A percentile compares a stretch with the other conserved stretches of the same genome.
Evolutionary conservation across 2,888 invertebrate genomes (phyloP).

Genomic region (Sialis lutaria): DNA sequence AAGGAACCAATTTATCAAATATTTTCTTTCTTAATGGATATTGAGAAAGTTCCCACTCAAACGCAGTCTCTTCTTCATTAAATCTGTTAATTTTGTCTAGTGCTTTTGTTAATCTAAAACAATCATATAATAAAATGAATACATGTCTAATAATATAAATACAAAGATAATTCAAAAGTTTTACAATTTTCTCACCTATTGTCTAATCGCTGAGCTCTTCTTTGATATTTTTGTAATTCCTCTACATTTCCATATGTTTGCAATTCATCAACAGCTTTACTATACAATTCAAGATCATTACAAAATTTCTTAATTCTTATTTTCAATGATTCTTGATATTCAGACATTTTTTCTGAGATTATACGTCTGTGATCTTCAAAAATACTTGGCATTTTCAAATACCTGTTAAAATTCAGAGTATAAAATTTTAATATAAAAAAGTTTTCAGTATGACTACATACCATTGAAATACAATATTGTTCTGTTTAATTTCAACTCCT

Average conservation of each 20-base stretch:
- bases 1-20: conserved; percentile 68
- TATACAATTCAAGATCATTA: conserved; percentile 65
- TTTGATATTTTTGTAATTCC: conserved; percentile 65
- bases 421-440: not conserved
- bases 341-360: conserved; percentile 62
- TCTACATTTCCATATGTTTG: conserved; percentile 76
- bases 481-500: conserved; percentile 74
- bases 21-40: conserved; percentile 70
- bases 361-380: conserved; percentile 70
- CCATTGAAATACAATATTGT: conserved; percentile 79
- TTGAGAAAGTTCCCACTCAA: conserved; percentile 73
- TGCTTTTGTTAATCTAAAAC: conserved; percentile 43
- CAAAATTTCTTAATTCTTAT: conserved; percentile 64
- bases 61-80: conserved; percentile 80
- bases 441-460: conserved; percentile 12
- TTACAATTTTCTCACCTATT: conserved; percentile 26
- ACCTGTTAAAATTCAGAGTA: conserved; percentile 26
- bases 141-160: not conserved
- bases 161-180: not conserved
- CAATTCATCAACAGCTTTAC: conserved; percentile 66
- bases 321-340: conserved; percentile 70
- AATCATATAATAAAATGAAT: not conserved
- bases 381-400: conserved; percentile 60
- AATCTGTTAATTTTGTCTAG: conserved; percentile 70
- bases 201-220: conserved; percentile 61